Conservation (phyloP, 2,113 vertebrate genomes). For the Python bivittatus region DNA sequence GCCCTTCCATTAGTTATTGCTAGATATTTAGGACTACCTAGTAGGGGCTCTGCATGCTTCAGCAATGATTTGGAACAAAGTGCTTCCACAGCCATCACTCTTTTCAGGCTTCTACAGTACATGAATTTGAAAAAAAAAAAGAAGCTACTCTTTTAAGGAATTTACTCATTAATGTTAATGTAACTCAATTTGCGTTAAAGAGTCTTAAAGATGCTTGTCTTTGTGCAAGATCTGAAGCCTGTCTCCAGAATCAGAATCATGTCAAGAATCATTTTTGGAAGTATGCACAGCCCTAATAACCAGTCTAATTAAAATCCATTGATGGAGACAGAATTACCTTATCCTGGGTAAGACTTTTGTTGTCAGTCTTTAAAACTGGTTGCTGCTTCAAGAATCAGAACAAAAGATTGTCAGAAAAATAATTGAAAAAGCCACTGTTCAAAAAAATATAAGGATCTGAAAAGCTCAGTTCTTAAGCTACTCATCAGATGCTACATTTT, state of each 20-base stretch:
- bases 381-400: background rate
- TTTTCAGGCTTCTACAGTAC: background rate
- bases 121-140: background rate
- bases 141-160: background rate
- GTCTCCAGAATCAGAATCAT: too few species aligned
- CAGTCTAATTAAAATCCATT: background rate
- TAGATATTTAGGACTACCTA: background rate
- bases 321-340: background rate
- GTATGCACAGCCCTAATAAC: background rate
- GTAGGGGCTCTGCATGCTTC: background rate
- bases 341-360: background rate
- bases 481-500: background rate
- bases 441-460: background rate
- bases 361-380: background rate
- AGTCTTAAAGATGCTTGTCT: background rate
- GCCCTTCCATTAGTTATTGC: background rate
- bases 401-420: background rate
- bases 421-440: background rate
- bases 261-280: background rate
- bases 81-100: background rate
- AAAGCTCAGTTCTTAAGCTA: background rate
- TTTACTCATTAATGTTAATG: background rate
- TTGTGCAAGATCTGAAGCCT: background rate
- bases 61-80: background rate
- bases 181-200: background rate